Evolutionary conservation across 2,888 invertebrate genomes (phyloP).

Genomic region (Thera obeliscata): DNA sequence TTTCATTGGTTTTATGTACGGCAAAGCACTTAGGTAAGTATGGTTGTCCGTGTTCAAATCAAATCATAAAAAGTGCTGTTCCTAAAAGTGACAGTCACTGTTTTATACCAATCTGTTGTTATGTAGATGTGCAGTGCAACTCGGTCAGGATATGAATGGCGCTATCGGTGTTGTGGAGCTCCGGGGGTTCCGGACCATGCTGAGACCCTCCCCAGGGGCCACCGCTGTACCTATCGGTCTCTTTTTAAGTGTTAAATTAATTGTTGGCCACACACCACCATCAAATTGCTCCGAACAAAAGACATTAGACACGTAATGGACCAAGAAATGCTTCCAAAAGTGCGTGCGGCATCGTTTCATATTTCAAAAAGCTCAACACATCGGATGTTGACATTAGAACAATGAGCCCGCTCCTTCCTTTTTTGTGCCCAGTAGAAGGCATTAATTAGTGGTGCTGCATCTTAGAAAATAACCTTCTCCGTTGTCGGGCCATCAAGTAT

Average conservation of each 20-base stretch:
- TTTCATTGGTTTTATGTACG: too few relatives aligned
- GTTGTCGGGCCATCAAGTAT: conserved; percentile 76
- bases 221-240: conserved; percentile 50
- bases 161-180: conserved; percentile 66
- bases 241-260: conserved; percentile 74
- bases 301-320: conserved; percentile 15
- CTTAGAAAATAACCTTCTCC: conserved; percentile 80
- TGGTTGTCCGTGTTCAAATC: neutral
- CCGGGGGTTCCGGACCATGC: conserved; percentile 59
- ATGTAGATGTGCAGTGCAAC: conserved; percentile 60
- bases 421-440: conserved; percentile 65
- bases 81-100: conserved; percentile 57
- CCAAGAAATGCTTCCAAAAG: conserved; percentile 35
- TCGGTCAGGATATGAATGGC: conserved; percentile 62
- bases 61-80: conserved; percentile 18
- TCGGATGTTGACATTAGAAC: conserved; percentile 69
- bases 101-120: conserved; percentile 56
- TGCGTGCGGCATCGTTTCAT: conserved; percentile 47
- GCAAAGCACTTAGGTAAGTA: neutral
- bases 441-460: conserved; percentile 80
- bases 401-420: conserved; percentile 71
- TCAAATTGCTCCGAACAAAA: conserved; percentile 28
- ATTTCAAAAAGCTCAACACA: conserved; percentile 48
- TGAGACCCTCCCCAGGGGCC: conserved; percentile 51
- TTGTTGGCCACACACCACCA: conserved; percentile 60